Evolutionary conservation across 2,797 vertebrate species (phyloP).

Genomic region (Sorex maritimensis): DNA sequence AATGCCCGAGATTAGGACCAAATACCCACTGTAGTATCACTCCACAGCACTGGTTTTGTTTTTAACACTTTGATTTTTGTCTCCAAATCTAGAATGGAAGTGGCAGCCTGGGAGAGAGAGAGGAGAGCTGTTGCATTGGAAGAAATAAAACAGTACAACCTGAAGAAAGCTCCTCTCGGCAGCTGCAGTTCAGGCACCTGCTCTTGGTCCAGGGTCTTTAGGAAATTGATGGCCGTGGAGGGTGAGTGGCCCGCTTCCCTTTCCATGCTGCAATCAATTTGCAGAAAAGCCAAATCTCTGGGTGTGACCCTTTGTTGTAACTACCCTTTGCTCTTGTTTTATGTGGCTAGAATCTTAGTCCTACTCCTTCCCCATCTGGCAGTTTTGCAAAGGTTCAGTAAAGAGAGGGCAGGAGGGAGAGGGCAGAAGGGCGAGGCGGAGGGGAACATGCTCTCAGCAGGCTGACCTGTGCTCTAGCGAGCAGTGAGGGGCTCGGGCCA

Average conservation of each 20-base stretch:
- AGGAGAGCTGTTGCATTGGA: conserved; percentile 24
- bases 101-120: background rate
- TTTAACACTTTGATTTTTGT: conserved; percentile 38
- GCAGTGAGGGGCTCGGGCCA: background rate
- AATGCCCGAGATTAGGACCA: no score
- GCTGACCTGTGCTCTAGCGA: background rate
- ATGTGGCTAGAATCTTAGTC: background rate
- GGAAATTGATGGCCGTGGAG: background rate
- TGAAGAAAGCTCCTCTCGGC: conserved; percentile 31
- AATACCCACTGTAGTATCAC: no score
- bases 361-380: background rate
- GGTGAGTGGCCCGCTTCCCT: background rate
- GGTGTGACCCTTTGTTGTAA: conserved; percentile 49
- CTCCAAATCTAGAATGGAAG: conserved; percentile 44
- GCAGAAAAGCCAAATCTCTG: conserved; percentile 47
- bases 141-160: conserved; percentile 25
- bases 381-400: conserved; percentile 4
- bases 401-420: background rate
- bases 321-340: background rate
- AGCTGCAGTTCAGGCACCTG: background rate
- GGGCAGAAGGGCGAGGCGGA: background rate
- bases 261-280: background rate
- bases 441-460: background rate
- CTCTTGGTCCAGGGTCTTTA: background rate
- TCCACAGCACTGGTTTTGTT: background rate